These are phyloP conservation scores for Crocuta crocuta DNA, from an alignment of 2,113 vertebrate genomes.

Conservation along the genomic window DNA sequence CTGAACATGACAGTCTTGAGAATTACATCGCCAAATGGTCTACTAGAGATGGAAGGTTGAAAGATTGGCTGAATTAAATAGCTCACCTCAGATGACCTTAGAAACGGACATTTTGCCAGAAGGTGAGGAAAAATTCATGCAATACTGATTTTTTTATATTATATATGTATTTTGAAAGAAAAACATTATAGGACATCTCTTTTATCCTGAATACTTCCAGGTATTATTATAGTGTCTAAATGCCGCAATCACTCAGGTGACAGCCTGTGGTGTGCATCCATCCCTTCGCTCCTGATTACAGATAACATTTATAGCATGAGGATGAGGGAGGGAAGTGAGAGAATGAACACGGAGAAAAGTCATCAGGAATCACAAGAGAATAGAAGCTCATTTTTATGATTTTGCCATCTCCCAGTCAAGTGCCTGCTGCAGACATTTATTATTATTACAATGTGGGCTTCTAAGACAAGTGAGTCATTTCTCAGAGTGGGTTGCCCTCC, in stretches of 20 bases:
- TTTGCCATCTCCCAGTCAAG: background rate
- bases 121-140: constrained; percentile 36
- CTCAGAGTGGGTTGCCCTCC: background rate
- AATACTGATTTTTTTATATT: constrained; percentile 66
- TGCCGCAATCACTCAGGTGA: constrained; percentile 73
- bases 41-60: constrained; percentile 70
- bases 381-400: constrained; percentile 53
- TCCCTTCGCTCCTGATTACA: constrained; percentile 73
- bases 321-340: constrained; percentile 37
- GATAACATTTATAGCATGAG: constrained; percentile 70
- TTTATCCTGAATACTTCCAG: constrained; percentile 47
- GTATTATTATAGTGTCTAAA: constrained; percentile 53
- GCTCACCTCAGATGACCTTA: constrained; percentile 69
- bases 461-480: background rate
- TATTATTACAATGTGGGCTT: constrained; percentile 34
- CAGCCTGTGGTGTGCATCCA: constrained; percentile 56
- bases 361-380: constrained; percentile 18
- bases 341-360: background rate
- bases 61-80: constrained; percentile 76
- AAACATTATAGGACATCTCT: background rate
- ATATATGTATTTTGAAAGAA: constrained; percentile 70
- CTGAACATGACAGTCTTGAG: constrained; percentile 79
- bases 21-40: constrained; percentile 78
- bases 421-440: constrained; percentile 22
- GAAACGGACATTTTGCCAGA: constrained; percentile 57